Evolutionary conservation across 2,888 invertebrate species (phyloP), one percentile per base, ranked within the genome.

Genomic region (Drosophila ustulata): DNA sequence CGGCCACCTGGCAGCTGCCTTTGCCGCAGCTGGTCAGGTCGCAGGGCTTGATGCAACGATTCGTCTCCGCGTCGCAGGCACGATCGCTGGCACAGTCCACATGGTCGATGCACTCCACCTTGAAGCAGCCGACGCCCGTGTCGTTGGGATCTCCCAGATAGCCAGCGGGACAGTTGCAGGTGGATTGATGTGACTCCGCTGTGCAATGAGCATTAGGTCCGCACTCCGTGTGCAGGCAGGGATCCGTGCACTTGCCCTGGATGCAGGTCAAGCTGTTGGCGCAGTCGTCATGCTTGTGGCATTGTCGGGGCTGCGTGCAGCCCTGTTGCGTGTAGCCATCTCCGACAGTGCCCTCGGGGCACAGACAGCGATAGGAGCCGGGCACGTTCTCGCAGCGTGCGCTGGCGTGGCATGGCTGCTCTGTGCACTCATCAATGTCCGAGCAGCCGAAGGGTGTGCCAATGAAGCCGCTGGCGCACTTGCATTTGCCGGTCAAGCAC

Each of bases 21-120:
- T 96, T 96, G 62, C 96, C 96, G 91, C 98, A 98, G 72, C 94
- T 94, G 3, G 95, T 93, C 75, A 94, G 93, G 79, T 96, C 96
- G 87, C 98, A 98, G 65, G 97, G 96, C 93, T 96, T 96, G 80
- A 95, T 93, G 90, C 97, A 97, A 92, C 96, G 97, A 91, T 97
- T 96, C 53, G 93, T 95, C 80, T 94, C 94, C 3, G 93, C 91
- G 87, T 97, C 96, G 88, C 98, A 98, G 78, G 95, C 94, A 91
- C 96, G 96, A 71, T 96, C 96, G 34, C 89, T 91, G 3, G 95
- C 92, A 88, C 98, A 98, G 80, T 97, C 97, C 41, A 94, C 94
- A 89, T 96, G 94, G 46, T 94, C 94, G 1, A 96, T 93, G 91
- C 98, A 98, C 92, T 98, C 97, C 2, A 97, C 98, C 92, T 96